Conservation (phyloP, 2,888 invertebrate species). For the Lasioglossum villosulum region DNA sequence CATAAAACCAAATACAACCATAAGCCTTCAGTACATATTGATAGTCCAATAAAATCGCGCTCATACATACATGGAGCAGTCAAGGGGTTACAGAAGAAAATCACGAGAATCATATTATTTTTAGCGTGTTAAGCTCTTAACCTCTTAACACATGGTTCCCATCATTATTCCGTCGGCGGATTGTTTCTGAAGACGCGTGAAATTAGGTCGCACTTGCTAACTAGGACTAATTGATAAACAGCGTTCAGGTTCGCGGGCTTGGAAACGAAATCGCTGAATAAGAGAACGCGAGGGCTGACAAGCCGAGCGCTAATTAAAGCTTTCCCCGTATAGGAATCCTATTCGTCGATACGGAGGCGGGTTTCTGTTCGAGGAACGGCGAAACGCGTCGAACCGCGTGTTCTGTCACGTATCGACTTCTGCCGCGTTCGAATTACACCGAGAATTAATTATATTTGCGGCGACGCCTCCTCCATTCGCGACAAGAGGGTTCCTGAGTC, state of each 20-base stretch:
- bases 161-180: conserved; percentile 47
- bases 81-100: too few species aligned
- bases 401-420: background rate
- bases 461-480: background rate
- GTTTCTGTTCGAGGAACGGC: conserved; percentile 33
- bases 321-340: conserved; percentile 49
- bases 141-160: conserved; percentile 3
- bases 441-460: conserved; percentile 12
- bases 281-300: conserved; percentile 37
- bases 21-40: too few species aligned
- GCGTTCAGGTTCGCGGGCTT: conserved; percentile 43
- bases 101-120: too few species aligned
- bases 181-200: conserved; percentile 58
- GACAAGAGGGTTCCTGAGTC: background rate
- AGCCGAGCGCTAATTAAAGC: conserved; percentile 50
- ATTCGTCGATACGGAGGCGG: conserved; percentile 44
- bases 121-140: background rate
- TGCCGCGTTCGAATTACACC: conserved; percentile 1
- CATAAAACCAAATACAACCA: too few species aligned
- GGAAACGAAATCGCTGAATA: conserved; percentile 43
- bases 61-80: too few species aligned
- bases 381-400: conserved; percentile 23
- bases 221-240: conserved; percentile 75
- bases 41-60: too few species aligned
- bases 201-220: conserved; percentile 62